A percentile compares a stretch with the other conserved stretches of the same genome.
Evolutionary conservation across 2,797 vertebrate species (phyloP).

Genomic region (Rhincodon typus): DNA sequence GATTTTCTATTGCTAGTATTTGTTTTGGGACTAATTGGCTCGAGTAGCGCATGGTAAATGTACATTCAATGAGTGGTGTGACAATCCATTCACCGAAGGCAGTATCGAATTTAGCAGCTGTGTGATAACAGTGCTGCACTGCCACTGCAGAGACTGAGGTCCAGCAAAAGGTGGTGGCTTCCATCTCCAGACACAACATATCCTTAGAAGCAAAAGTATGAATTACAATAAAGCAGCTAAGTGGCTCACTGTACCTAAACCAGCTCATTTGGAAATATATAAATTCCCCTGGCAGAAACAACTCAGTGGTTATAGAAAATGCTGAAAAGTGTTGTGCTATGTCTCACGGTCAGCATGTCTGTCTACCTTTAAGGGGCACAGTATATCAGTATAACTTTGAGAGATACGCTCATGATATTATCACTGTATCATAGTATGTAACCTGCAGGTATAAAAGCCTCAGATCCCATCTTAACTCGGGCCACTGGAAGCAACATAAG

Average conservation of each 20-base stretch:
- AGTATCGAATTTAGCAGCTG: neutral
- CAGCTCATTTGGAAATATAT: neutral
- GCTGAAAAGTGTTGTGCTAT: neutral
- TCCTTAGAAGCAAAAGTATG: neutral
- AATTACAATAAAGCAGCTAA: neutral
- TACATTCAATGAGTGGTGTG: neutral
- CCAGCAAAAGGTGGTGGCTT: too few relatives aligned
- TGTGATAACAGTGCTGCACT: neutral
- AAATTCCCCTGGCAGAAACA: neutral
- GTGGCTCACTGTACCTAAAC: neutral
- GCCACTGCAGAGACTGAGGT: neutral
- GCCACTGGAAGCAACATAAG: too few relatives aligned
- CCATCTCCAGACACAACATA: neutral
- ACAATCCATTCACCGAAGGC: neutral
- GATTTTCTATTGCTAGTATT: neutral
- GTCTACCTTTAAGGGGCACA: too few relatives aligned
- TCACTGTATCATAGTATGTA: too few relatives aligned
- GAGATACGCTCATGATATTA: too few relatives aligned
- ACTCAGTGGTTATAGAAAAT: neutral
- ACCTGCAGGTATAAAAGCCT: too few relatives aligned
- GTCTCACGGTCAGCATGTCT: too few relatives aligned
- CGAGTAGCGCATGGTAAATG: neutral
- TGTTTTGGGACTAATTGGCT: neutral
- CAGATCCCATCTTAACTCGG: too few relatives aligned
- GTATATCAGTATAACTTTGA: too few relatives aligned